phyloP scores from a whole-genome alignment of 2,888 invertebrate genomes.

The Nomada goodeniana region DNA sequence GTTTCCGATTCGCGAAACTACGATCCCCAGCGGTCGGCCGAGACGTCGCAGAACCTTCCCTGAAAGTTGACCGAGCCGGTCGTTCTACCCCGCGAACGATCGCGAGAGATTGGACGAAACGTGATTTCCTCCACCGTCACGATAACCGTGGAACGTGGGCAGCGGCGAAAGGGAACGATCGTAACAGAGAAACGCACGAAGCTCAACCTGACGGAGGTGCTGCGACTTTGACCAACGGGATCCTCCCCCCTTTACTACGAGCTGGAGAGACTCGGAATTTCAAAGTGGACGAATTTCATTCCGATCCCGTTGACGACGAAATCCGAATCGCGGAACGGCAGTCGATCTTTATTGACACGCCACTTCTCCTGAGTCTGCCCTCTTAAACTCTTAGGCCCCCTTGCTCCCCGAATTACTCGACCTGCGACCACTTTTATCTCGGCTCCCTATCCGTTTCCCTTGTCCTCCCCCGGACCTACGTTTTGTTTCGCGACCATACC shows the following conservation, averaged over 20 bases:
- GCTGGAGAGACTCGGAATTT: slow-evolving; percentile 73
- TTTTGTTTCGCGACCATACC: neutral
- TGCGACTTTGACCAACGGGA: slow-evolving; percentile 57
- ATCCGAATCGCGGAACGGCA: slow-evolving; percentile 69
- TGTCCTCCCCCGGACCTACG: neutral
- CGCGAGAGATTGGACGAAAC: slow-evolving; percentile 29
- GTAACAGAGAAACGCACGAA: slow-evolving; percentile 4
- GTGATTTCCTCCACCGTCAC: slow-evolving; percentile 44
- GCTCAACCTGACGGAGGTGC: slow-evolving; percentile 13
- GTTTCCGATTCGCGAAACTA: slow-evolving; percentile 23
- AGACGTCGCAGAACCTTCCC: slow-evolving; percentile 11
- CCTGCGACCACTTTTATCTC: slow-evolving; percentile 13
- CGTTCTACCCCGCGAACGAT: neutral
- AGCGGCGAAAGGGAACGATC: neutral
- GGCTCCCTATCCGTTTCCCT: neutral
- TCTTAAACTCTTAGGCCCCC: neutral
- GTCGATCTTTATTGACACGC: slow-evolving; percentile 69
- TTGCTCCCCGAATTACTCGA: neutral
- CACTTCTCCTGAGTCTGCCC: slow-evolving; percentile 24
- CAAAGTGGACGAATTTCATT: slow-evolving; percentile 76
- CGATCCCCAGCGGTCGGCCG: neutral
- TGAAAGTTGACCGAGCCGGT: neutral
- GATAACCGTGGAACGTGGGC: slow-evolving; percentile 8
- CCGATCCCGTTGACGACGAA: slow-evolving; percentile 70
- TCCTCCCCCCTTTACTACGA: slow-evolving; percentile 26